Evolutionary conservation across 2,888 invertebrate genomes (phyloP), one percentile per base, ranked within the genome.

Genomic region (Podotricha telesiphe): DNA sequence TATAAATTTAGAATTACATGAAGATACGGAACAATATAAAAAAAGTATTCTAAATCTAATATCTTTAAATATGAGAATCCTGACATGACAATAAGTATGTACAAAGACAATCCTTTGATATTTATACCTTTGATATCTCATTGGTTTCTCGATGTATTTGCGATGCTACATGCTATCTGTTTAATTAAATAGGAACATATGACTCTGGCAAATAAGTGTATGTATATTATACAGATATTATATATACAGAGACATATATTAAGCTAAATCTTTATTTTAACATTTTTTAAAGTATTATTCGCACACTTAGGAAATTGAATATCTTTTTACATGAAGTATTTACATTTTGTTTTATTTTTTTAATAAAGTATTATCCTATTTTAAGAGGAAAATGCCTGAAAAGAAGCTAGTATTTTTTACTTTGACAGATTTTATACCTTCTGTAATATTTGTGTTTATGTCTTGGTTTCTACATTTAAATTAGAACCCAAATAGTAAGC

Each of bases 41-140:
- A 37, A 34, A 19, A 17, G 0, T 11, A 11, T 17, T 17, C 28
- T n/a, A 34, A 11, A 55, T 55, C 17, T 5, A 34, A 34, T 13
- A 17, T 28, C 53, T 53, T 8, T 11, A 17, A 15, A 20, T 45
- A 6, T 45, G 2, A 17, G 6, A 8, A 59, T 45, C 22, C 22
- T n/a, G n/a, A 22, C 20, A 59, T 45, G 22, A 28, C n/a, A 59
- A 59, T 45, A 59, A 22, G 22, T 4, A 17, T 40, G 19, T 42
- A n/a, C 8, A 0, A n/a, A 42, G 15, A n/a, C 3, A 15, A 20
- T 11, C 59, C 45, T 59, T 59, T 59, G 59, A 59, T 13, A 45
- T 28, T 22, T 17, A 45, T 45, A 59, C n/a, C 45, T 45, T 59
- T 59, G 45, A 59, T 6, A 40, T 45, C 1, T 59, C n/a, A 22